These are phyloP conservation scores for Pygmarrhopalites habei DNA, from an alignment of 1,140 invertebrate species.

Conservation along the genomic window DNA sequence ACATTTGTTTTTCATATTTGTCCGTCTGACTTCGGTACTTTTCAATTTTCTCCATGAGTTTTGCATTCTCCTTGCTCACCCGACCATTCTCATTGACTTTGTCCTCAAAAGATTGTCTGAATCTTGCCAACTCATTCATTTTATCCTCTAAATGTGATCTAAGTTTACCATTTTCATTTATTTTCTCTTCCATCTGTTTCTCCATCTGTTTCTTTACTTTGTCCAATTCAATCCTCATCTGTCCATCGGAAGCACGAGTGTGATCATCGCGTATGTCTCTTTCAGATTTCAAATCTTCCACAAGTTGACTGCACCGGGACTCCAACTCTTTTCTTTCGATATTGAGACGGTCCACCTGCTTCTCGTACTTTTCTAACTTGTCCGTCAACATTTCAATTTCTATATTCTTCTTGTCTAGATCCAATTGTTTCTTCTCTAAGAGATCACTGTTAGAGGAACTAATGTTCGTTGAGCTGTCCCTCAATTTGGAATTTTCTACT, in stretches of 20 bases:
- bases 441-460: not conserved
- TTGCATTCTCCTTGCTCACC: constrained; percentile 24
- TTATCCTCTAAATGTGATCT: constrained; percentile 14
- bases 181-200: constrained; percentile 14
- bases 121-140: constrained; percentile 17
- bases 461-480: not conserved
- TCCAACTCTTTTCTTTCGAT: not conserved
- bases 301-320: not conserved
- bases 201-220: constrained; percentile 23
- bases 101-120: constrained; percentile 26
- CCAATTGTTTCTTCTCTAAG: constrained; percentile 63
- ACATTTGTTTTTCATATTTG: constrained; percentile 61
- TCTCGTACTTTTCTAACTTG: constrained; percentile 69
- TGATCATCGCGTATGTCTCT: constrained; percentile 5
- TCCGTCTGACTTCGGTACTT: constrained; percentile 64
- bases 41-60: constrained; percentile 32
- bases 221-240: constrained; percentile 1
- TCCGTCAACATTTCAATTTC: constrained; percentile 78
- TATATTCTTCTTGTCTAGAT: constrained; percentile 72
- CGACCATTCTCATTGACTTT: constrained; percentile 34
- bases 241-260: not conserved
- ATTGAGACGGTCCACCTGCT: constrained; percentile 45
- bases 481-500: not conserved
- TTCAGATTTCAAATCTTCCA: not conserved
- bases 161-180: constrained; percentile 17